phyloP scores from a whole-genome alignment of 2,888 invertebrate genomes.

The Eristalis intricaria region DNA sequence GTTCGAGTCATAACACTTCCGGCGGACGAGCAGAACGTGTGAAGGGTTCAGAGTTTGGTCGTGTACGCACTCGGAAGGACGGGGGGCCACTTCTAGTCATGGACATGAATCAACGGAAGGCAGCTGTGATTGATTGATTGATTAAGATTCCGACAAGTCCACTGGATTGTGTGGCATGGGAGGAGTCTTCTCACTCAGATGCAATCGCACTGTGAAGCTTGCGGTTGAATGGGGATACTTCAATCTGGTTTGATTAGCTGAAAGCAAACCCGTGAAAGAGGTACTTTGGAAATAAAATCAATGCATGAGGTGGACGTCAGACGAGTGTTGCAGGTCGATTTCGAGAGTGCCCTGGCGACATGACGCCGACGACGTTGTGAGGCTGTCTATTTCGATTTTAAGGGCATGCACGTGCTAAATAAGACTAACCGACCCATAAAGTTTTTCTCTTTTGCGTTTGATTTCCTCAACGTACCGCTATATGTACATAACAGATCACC shows the following conservation, averaged over 20 bases:
- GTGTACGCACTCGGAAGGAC: background rate
- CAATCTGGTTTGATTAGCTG: background rate
- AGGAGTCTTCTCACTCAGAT: background rate
- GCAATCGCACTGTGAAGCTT: background rate
- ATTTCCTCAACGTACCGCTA: too few relatives aligned
- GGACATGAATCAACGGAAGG: background rate
- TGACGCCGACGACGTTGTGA: background rate
- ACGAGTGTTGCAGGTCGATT: background rate
- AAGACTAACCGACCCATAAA: too few relatives aligned
- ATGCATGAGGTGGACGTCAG: background rate
- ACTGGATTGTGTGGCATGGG: background rate
- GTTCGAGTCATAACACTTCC: constrained; percentile 54
- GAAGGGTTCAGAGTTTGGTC: background rate
- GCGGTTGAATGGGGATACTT: background rate
- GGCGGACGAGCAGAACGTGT: background rate
- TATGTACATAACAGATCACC: too few relatives aligned
- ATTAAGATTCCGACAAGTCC: background rate
- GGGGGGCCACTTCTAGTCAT: background rate
- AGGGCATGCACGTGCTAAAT: background rate
- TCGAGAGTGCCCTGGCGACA: background rate
- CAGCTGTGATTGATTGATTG: background rate
- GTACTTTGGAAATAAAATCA: background rate
- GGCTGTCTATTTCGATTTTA: background rate
- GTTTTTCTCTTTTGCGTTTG: too few relatives aligned
- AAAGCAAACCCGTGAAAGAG: background rate